phyloP scores from a whole-genome alignment of 2,888 invertebrate species.

The Melinaea marsaeus region DNA sequence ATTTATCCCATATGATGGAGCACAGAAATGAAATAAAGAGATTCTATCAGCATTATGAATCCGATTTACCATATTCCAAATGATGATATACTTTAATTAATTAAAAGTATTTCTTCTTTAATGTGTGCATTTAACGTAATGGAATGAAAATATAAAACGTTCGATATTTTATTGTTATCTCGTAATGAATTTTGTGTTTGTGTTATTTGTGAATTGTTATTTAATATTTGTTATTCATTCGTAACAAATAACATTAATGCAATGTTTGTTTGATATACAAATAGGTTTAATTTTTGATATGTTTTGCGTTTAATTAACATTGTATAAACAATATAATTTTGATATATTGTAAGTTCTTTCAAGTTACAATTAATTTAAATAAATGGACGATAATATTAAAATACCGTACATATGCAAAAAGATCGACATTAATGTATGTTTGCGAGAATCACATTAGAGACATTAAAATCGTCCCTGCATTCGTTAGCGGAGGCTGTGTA shows the following conservation, averaged over 20 bases:
- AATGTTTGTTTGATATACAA: not conserved
- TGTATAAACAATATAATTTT: no score
- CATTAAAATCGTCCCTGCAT: constrained; percentile 75
- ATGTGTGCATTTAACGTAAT: constrained; percentile 8
- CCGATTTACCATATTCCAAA: constrained; percentile 26
- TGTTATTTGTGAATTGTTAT: constrained; percentile 6
- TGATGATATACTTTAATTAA: constrained; percentile 28
- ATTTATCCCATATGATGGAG: constrained; percentile 29
- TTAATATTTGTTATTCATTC: constrained; percentile 3
- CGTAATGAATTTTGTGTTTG: constrained; percentile 4
- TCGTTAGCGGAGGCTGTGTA: constrained; percentile 66
- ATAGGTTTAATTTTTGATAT: not conserved
- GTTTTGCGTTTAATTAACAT: no score
- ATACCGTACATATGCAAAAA: constrained; percentile 46
- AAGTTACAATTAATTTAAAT: not conserved
- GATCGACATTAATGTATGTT: constrained; percentile 61
- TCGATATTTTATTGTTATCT: constrained; percentile 6
- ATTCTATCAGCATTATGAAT: constrained; percentile 22
- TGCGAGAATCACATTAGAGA: constrained; percentile 69
- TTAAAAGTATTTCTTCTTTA: constrained; percentile 22
- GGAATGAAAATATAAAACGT: constrained; percentile 4
- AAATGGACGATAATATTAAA: constrained; percentile 33
- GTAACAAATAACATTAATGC: not conserved
- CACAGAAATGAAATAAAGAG: constrained; percentile 29
- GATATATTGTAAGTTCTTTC: not conserved